Percentiles rank a stretch among this genome's conserved stretches.
Evolutionary conservation across 1,140 invertebrate species (phyloP).

Genomic region (Zeugodacus cucurbitae): DNA sequence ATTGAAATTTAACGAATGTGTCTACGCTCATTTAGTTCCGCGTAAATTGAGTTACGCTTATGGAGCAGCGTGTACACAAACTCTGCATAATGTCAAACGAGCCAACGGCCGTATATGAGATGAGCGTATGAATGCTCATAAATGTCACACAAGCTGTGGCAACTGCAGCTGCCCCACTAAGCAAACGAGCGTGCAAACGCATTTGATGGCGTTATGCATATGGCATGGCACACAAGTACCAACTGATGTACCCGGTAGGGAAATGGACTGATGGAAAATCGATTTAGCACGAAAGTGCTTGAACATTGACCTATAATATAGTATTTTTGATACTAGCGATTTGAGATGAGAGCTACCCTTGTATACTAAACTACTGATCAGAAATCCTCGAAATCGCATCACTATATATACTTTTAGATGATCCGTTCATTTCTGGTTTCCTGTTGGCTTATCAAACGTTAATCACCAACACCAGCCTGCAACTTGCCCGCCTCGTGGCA

Average conservation of each 20-base stretch:
- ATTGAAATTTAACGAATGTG: slow-evolving; percentile 15
- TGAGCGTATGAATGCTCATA: background rate
- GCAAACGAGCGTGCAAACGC: background rate
- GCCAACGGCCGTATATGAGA: background rate
- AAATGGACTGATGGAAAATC: too few species aligned
- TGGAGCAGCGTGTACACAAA: background rate
- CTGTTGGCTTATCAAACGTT: too few species aligned
- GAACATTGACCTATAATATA: too few species aligned
- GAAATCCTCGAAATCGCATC: too few species aligned
- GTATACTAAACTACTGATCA: too few species aligned
- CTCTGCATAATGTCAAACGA: background rate
- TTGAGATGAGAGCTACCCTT: too few species aligned
- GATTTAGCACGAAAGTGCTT: too few species aligned
- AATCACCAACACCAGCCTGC: background rate
- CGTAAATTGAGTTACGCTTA: slow-evolving; percentile 22
- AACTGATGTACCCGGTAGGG: too few species aligned
- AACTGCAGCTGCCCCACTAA: background rate
- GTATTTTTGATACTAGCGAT: too few species aligned
- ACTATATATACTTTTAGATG: too few species aligned
- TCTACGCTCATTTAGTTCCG: background rate
- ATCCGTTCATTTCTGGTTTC: too few species aligned
- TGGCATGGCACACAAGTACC: background rate
- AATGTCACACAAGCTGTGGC: background rate
- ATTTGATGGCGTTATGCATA: background rate
- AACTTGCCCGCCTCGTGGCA: background rate